Conservation (phyloP, 1,140 invertebrate species). For the Aphelenchoides besseyi region DNA sequence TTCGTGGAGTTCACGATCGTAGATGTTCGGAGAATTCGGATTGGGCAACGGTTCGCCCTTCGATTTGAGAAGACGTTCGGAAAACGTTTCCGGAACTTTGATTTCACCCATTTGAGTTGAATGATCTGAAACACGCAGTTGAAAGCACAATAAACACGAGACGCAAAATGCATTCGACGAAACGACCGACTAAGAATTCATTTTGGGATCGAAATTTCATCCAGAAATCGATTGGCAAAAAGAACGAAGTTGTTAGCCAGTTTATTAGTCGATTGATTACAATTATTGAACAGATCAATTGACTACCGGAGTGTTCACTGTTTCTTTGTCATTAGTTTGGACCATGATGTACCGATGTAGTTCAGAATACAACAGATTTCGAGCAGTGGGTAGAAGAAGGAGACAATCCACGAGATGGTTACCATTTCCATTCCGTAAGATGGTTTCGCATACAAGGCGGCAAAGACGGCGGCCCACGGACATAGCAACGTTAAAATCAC, state of each 20-base stretch:
- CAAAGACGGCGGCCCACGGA: neutral
- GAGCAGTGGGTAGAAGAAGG: conserved; percentile 8
- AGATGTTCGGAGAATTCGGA: conserved; percentile 51
- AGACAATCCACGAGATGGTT: neutral
- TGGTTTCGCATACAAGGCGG: neutral
- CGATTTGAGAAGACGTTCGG: conserved; percentile 42
- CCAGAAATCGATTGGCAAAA: too few relatives aligned
- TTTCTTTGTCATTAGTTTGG: neutral
- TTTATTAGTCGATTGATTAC: too few relatives aligned
- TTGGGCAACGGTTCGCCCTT: conserved; percentile 48
- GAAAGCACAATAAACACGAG: too few relatives aligned
- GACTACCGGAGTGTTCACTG: too few relatives aligned
- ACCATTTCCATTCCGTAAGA: conserved; percentile 5
- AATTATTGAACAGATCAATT: too few relatives aligned
- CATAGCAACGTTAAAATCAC: neutral
- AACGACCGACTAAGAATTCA: too few relatives aligned
- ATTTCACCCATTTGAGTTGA: too few relatives aligned
- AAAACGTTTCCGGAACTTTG: conserved; percentile 39
- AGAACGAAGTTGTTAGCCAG: too few relatives aligned
- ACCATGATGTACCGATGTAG: neutral
- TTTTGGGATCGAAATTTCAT: too few relatives aligned
- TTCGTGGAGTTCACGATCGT: conserved; percentile 38
- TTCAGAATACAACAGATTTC: neutral
- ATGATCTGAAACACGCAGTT: too few relatives aligned
- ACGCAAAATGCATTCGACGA: too few relatives aligned